Evolutionary conservation across 2,113 vertebrate species (phyloP).

Genomic region (Galbula dea): DNA sequence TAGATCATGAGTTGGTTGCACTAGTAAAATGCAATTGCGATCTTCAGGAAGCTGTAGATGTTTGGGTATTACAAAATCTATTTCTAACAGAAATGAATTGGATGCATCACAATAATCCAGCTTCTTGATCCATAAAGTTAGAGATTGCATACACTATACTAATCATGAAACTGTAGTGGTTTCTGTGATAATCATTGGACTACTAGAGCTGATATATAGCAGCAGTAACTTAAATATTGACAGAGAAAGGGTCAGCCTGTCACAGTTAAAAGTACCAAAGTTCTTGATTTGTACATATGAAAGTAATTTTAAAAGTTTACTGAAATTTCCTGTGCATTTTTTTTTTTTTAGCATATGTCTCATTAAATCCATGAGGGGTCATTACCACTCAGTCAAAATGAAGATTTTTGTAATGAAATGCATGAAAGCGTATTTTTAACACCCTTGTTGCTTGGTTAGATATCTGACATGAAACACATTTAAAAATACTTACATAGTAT

Average conservation of each 20-base stretch:
- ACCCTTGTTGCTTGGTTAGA: not conserved
- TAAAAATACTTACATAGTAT: not conserved
- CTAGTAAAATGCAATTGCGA: not conserved
- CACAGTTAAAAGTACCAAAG: not conserved
- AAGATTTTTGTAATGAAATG: not conserved
- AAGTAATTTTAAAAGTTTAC: not conserved
- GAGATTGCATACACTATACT: not conserved
- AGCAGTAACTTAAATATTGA: not conserved
- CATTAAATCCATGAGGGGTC: not conserved
- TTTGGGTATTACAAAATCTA: not conserved
- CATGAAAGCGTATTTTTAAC: not conserved
- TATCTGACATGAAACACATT: not conserved
- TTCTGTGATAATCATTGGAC: not conserved
- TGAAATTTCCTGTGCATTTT: fast-evolving
- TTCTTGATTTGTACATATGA: not conserved
- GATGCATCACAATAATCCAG: not conserved
- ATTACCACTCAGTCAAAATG: not conserved
- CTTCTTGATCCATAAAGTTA: not conserved
- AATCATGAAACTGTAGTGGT: not conserved
- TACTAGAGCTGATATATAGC: not conserved
- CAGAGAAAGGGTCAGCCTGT: not conserved
- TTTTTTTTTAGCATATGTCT: not conserved
- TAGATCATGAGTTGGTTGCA: not conserved
- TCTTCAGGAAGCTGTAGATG: not conserved
- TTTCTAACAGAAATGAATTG: not conserved